Base-by-base conservation (phyloP, 2,888 invertebrate species). In the Sepioteuthis lessoniana region DNA sequence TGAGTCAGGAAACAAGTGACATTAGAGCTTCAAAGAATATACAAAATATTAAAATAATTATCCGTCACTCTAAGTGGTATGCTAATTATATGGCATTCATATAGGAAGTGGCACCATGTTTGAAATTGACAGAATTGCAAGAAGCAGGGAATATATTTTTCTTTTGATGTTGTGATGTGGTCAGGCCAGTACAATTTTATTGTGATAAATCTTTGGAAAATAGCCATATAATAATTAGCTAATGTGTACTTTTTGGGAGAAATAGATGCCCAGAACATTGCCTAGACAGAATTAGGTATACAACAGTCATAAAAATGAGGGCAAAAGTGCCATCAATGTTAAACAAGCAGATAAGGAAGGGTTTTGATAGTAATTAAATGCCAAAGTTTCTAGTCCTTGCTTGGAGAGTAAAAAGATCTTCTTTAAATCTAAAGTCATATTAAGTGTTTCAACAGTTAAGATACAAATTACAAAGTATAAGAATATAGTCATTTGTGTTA, bases 41-140 rank as follows among this genome's bases (percentile, higher is more conserved):
- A 76, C 35, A 76, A 76, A 76, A 76, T 76, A 76, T 76, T n/a
- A 76, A 31, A 76, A 76, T 76, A 76, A 76, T n/a, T 76, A 76
- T 76, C n/a, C 16, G n/a, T 76, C n/a, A 76, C 76, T 76, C n/a
- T 76, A n/a, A 35, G n/a, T n/a, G 76, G 76, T 1, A 76, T 76
- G n/a, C 76, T 76, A 76, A 76, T 76, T 35, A 76, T 76, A n/a
- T 76, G 19, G 76, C 76, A n/a, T 76, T 76, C 35, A 35, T 76
- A 76, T 76, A 76, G n/a, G 16, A 76, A n/a, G n/a, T n/a, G 76
- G 19, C 16, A n/a, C 16, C 76, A 76, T 76, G 16, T 76, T 76
- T 76, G 76, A 35, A n/a, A 76, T 76, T 10, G 76, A n/a, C 76
- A 35, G n/a, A n/a, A 76, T 25, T 76, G 76, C 35, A n/a, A n/a